Conservation (phyloP, 2,888 invertebrate genomes). For the Cephus spinipes region DNA sequence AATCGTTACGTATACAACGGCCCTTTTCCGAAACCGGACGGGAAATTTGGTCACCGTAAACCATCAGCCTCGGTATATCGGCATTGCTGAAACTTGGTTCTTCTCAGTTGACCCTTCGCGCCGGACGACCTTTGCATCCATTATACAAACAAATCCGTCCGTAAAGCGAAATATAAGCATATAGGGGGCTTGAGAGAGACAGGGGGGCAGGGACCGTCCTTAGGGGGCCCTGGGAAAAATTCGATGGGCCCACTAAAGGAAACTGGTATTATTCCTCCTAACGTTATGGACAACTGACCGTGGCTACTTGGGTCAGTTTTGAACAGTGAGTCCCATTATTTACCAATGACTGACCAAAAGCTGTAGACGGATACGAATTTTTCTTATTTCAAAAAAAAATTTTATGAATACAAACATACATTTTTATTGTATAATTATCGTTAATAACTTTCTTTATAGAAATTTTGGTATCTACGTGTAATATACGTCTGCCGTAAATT, state of each 20-base stretch:
- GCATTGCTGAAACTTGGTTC: slow-evolving; percentile 6
- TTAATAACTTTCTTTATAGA: not conserved
- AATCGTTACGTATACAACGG: slow-evolving; percentile 21
- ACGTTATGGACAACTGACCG: slow-evolving; percentile 23
- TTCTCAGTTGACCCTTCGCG: slow-evolving; percentile 14
- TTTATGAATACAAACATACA: not conserved
- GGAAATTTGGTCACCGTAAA: not conserved
- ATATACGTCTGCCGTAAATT: not conserved
- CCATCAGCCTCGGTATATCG: not conserved
- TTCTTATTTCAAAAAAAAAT: not conserved
- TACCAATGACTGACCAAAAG: not conserved
- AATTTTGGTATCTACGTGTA: not conserved
- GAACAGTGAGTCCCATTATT: not conserved
- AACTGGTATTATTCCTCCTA: slow-evolving; percentile 40
- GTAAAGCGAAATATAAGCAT: slow-evolving; percentile 9
- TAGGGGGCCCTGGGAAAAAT: slow-evolving; percentile 40
- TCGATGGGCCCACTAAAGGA: slow-evolving; percentile 42
- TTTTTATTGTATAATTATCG: not conserved
- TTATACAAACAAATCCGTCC: slow-evolving; percentile 13
- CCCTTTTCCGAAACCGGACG: slow-evolving; percentile 34
- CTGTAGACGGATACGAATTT: not conserved
- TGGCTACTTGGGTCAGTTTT: slow-evolving; percentile 10
- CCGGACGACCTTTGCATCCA: not conserved
- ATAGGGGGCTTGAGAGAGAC: not conserved
- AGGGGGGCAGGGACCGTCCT: slow-evolving; percentile 5